Percentiles rank a stretch among this genome's conserved stretches.
Conservation (phyloP, 2,113 vertebrate species). For the Engraulis encrasicolus region DNA sequence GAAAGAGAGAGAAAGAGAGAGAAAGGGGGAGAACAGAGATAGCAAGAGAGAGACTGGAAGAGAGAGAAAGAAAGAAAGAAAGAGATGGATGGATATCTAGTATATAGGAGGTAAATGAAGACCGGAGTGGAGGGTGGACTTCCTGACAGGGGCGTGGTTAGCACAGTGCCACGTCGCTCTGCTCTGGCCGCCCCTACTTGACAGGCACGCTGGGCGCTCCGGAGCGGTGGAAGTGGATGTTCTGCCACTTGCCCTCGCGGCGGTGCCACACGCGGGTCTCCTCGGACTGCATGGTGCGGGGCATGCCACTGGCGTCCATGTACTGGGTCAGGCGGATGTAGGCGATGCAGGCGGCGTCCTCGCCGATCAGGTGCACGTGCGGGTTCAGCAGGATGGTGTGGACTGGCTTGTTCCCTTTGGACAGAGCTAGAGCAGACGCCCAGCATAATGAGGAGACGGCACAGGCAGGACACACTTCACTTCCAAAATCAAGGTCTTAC, state of each 20-base stretch:
- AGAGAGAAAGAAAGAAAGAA: neutral
- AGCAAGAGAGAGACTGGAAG: neutral
- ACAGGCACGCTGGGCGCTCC: constrained; percentile 91
- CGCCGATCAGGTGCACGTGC: constrained; percentile 94
- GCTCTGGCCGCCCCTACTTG: constrained; percentile 78
- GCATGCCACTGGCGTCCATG: constrained; percentile 89
- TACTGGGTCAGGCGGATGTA: constrained; percentile 98
- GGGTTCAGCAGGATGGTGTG: constrained; percentile 98
- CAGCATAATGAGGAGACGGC: neutral
- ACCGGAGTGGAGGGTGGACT: neutral
- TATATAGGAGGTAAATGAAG: neutral
- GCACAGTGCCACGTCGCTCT: constrained; percentile 2
- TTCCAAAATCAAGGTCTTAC: too few species aligned
- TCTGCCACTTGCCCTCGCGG: constrained; percentile 98
- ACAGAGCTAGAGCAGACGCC: constrained; percentile 78
- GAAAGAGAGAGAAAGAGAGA: neutral
- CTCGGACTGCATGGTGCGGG: constrained; percentile 96
- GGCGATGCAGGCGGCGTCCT: too few species aligned
- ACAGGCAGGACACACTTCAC: too few species aligned
- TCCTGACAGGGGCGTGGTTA: neutral
- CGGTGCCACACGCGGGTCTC: too few species aligned
- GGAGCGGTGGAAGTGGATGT: constrained; percentile 97
- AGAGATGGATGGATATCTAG: too few species aligned
- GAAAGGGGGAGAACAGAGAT: too few species aligned
- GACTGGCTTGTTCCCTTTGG: constrained; percentile 94